These are phyloP conservation scores for Synanthedon myopaeformis DNA, from an alignment of 2,888 invertebrate genomes.

Conservation along the genomic window DNA sequence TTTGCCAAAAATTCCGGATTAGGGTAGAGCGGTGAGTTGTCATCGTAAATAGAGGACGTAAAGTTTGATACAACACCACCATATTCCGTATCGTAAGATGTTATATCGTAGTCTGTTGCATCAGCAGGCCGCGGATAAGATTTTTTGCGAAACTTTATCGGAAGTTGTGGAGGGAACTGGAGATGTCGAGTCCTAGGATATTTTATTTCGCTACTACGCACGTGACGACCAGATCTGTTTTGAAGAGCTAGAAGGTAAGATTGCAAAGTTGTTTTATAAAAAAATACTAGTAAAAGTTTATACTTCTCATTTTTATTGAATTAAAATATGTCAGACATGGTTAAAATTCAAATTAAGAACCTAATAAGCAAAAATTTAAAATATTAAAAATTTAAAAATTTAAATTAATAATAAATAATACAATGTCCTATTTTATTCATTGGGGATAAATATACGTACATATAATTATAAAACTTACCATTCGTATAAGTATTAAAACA, in stretches of 20 bases:
- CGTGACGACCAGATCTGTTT: slow-evolving; percentile 43
- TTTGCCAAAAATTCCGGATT: slow-evolving; percentile 55
- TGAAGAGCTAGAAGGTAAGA: slow-evolving; percentile 8
- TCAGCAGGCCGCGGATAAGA: slow-evolving; percentile 46
- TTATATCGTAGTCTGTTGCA: slow-evolving; percentile 50
- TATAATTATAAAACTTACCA: slow-evolving; percentile 14
- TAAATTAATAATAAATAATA: too few relatives aligned
- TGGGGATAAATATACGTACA: neutral
- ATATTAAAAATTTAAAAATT: too few relatives aligned
- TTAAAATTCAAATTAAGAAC: too few relatives aligned
- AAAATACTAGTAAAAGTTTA: too few relatives aligned
- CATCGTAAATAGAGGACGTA: slow-evolving; percentile 62
- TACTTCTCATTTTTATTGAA: neutral
- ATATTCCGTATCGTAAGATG: slow-evolving; percentile 56
- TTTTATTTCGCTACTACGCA: slow-evolving; percentile 15
- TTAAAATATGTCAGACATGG: neutral
- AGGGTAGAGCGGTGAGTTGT: slow-evolving; percentile 59
- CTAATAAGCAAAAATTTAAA: too few relatives aligned
- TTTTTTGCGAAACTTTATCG: slow-evolving; percentile 43
- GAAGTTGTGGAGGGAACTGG: slow-evolving; percentile 49
- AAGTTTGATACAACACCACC: slow-evolving; percentile 63
- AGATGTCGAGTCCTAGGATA: slow-evolving; percentile 23
- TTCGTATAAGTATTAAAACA: slow-evolving; percentile 19
- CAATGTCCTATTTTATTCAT: too few relatives aligned
- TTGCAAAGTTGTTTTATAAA: neutral